Base-by-base conservation (phyloP, 1,140 invertebrate genomes). In the Asobara japonica region DNA sequence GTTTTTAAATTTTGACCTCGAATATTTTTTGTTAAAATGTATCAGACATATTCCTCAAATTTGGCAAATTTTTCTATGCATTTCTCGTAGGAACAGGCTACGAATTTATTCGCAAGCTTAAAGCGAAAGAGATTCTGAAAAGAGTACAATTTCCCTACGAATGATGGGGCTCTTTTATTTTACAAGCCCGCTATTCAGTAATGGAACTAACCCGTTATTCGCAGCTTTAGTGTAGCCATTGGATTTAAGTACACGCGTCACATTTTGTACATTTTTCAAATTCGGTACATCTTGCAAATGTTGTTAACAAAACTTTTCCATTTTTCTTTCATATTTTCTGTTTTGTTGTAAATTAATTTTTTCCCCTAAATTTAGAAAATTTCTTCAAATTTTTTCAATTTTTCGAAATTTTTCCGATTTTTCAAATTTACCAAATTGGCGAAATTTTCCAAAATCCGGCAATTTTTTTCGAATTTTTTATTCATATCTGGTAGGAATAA, bases 231-330 rank as follows among this genome's bases (percentile, higher is more conserved):
- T 18, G 18, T 22, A 18, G 3, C 51, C 51, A 56, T 18, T 56
- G 51, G 18, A 56, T 56, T 56, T 56, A 8, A 56, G 25, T 56
- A n/a, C n/a, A n/a, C n/a, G n/a, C n/a, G n/a, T n/a, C n/a, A n/a
- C n/a, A n/a, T n/a, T n/a, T n/a, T n/a, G n/a, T n/a, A n/a, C n/a
- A n/a, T n/a, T n/a, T n/a, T n/a, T n/a, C n/a, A n/a, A n/a, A n/a
- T n/a, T n/a, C n/a, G n/a, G n/a, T n/a, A n/a, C n/a, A n/a, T n/a
- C n/a, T n/a, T n/a, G n/a, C n/a, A n/a, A n/a, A n/a, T n/a, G n/a
- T n/a, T n/a, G n/a, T n/a, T n/a, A n/a, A n/a, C n/a, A n/a, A n/a
- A n/a, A n/a, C n/a, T n/a, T n/a, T n/a, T n/a, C n/a, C n/a, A n/a
- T n/a, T n/a, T n/a, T n/a, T n/a, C n/a, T n/a, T n/a, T n/a, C n/a